Base-by-base conservation (phyloP, 2,888 invertebrate genomes). In the Acanthosepion esculentum region DNA sequence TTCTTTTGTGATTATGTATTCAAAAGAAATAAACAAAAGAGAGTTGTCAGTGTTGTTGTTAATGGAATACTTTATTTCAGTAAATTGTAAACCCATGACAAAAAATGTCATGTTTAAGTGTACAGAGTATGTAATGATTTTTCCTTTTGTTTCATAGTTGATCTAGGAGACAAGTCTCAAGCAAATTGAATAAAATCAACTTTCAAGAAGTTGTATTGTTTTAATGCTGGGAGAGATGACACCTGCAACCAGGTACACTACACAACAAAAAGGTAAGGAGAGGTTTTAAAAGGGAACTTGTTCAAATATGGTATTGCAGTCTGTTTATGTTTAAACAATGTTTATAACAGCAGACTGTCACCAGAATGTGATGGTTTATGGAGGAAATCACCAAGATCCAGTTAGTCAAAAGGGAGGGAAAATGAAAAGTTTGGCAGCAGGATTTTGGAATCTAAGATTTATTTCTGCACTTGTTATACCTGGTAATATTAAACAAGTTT, bases 21-120 rank as follows among this genome's bases (percentile, higher is more conserved):
- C 23, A 59, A 59, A 55, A 55, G 18, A 55, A 59, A 59, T 59
- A 59, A 59, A 7, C 59, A 59, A 23, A 55, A 29, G 7, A n/a
- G n/a, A 78, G 33, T 15, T 78, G 78, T 78, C 33, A 33, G n/a
- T 33, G 18, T 15, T 78, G 78, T 78, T 78, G 78, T 78, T 33
- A 78, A n/a, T 78, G 78, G 78, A 78, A 78, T 78, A 78, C 78
- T 78, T 78, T 78, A 78, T 78, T 78, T 78, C 78, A 78, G 78
- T 78, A 59, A 41, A 20, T 59, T 59, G 59, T 59, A 78, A 78
- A 78, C n/a, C 33, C 78, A 78, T n/a, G 78, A 78, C 78, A 78
- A 78, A 78, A 41, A 78, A 78, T 78, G 78, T 33, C 78, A n/a
- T 78, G 78, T 78, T n/a, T 78, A 78, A 78, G 78, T 78, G 78